Base-by-base conservation (phyloP, 2,888 invertebrate species). In the Platerodrilus igneus region DNA sequence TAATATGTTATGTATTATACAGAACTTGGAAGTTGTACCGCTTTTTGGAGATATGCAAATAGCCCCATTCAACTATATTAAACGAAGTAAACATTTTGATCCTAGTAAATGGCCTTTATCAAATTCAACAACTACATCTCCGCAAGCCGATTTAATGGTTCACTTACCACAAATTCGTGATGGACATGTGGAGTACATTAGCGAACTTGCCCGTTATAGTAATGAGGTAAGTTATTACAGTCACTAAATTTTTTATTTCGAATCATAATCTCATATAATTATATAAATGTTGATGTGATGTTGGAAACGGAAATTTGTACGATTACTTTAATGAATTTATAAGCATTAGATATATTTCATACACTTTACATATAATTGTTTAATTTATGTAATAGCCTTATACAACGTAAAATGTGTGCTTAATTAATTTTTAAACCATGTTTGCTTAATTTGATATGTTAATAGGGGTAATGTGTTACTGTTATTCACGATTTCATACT, bases 11-110 rank as follows among this genome's bases (percentile, higher is more conserved):
- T 83, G 80, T 91, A 92, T 60, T n/a, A n/a, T n/a, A n/a, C n/a
- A n/a, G n/a, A n/a, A n/a, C n/a, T 66, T 95, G 47, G 94, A 95
- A 68, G 94, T 95, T 35, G 95, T 95, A 0, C 94, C 95, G 0
- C 69, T 99, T 1, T 99, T 96, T 66, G 97, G 97, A 0, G 99
- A 99, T 56, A 99, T 99, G 97, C 96, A 97, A 70, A 96, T 99
- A 36, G 94, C 95, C 0, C 97, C 97, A 0, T 99, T 97, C 66
- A 92, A 94, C 64, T 99, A 97, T 62, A 92, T 99, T 48, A 92
- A 90, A 65, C 76, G 92, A 11, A 92, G 91, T 37, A 90, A 91
- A 53, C 90, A 93, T 63, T 96, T 89, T 61, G 95, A 96, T 59
- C 78, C 90, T 0, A 83, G 82, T 67, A 85, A 85, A 60, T 95